phyloP scores from a whole-genome alignment of 2,113 vertebrate genomes.

The Daphoenositta chrysoptera region DNA sequence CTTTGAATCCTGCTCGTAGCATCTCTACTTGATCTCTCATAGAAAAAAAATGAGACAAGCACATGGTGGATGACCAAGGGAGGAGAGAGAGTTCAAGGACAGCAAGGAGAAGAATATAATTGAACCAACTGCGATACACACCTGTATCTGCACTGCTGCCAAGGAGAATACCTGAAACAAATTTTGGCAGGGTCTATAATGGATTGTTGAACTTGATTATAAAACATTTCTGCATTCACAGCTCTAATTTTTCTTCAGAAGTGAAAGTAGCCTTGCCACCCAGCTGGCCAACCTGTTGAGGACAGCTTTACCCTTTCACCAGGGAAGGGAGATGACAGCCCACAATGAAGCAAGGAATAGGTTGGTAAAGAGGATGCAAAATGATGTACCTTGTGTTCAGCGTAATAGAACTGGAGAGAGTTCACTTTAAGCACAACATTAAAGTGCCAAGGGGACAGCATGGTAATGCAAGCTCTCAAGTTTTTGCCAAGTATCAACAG shows the following conservation, averaged over 20 bases:
- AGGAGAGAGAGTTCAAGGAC: neutral
- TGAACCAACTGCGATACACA: neutral
- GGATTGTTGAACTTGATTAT: neutral
- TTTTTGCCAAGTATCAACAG: neutral
- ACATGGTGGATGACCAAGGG: neutral
- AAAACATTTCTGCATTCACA: neutral
- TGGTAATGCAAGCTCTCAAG: neutral
- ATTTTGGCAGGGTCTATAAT: neutral
- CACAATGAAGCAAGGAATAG: neutral
- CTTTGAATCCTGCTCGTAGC: neutral
- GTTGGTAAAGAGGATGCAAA: neutral
- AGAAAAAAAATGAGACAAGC: neutral
- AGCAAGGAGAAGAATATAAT: neutral
- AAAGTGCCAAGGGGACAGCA: neutral
- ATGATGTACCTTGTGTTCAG: rapidly evolving
- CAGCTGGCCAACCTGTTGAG: neutral
- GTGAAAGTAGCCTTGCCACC: neutral
- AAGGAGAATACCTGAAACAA: neutral
- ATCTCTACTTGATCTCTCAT: neutral
- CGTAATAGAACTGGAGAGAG: neutral
- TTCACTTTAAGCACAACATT: neutral
- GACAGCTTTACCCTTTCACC: neutral
- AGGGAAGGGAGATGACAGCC: neutral
- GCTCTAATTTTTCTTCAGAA: neutral
- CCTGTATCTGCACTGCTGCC: neutral